Evolutionary conservation across 2,888 invertebrate genomes (phyloP), one percentile per base, ranked within the genome.

Genomic region (Caenorhabditis doughertyi): DNA sequence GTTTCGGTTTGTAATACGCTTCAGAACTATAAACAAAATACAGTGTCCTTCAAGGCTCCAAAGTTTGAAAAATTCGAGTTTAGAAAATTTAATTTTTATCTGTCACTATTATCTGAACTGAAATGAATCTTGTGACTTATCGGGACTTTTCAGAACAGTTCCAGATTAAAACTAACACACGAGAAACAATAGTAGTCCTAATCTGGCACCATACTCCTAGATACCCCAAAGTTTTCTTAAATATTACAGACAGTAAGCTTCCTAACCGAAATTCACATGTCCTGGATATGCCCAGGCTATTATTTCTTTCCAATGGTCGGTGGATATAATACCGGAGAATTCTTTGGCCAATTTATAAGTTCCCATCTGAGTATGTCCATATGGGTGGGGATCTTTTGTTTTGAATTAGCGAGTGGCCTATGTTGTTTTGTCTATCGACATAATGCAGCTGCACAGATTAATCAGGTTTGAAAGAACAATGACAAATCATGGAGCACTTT

Each of bases 241-340:
- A 42, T 18, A 39, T 44, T 65, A 0, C 77, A 70, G 65, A 25
- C 23, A 25, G 68, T 29, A 0, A 44, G 49, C 13, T 80, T 80
- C 16, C 47, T 80, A 13, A 70, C 70, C 1, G 79, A 80, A 44
- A 29, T 53, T 21, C 35, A 67, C 47, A 80, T 80, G 79, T 71
- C 79, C 0, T 64, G 64, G 65, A 65, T 72, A 44, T 62, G 79
- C 32, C 65, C 79, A 11, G 79, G 67, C 25, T 80, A 72, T 35
- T 80, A 73, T 51, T 80, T 72, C 42, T 80, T 80, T 21, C 79
- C 79, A 47, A 42, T 80, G 58, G 42, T 80, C 60, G 79, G 79
- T 32, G 79, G 79, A 13, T 80, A 64, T 47, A 73, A 72, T 44
- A 73, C 79, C 2, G 56, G 56, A 35, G 25, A 51, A 13, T 67